These are phyloP conservation scores for Cotesia chilonis DNA, from an alignment of 1,140 invertebrate species.

Conservation along the genomic window DNA sequence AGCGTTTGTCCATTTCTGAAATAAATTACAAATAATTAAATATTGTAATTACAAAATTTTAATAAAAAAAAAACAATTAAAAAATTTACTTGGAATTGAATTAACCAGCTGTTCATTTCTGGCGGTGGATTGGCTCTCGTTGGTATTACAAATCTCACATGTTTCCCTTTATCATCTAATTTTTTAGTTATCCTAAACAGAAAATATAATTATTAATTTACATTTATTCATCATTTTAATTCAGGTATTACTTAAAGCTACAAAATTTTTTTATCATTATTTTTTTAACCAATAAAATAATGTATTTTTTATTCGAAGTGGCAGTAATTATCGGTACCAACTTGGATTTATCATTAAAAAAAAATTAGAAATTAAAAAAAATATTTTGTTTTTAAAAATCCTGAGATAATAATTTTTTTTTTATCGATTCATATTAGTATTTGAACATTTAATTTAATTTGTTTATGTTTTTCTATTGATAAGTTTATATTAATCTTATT, in stretches of 20 bases:
- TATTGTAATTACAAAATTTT: slow-evolving; percentile 43
- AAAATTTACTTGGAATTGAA: slow-evolving; percentile 75
- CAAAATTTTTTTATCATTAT: too few relatives aligned
- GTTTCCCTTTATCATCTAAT: slow-evolving; percentile 64
- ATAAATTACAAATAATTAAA: slow-evolving; percentile 38
- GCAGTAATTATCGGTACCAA: too few relatives aligned
- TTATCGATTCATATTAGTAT: too few relatives aligned
- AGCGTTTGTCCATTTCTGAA: slow-evolving; percentile 86
- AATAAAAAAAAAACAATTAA: slow-evolving; percentile 21
- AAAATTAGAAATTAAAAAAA: too few relatives aligned
- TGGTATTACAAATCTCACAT: slow-evolving; percentile 71
- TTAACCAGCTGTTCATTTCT: slow-evolving; percentile 79
- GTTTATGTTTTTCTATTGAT: too few relatives aligned
- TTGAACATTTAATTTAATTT: too few relatives aligned
- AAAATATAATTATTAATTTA: slow-evolving; percentile 18
- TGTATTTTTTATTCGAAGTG: not conserved
- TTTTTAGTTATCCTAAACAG: slow-evolving; percentile 53
- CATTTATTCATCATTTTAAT: slow-evolving; percentile 9
- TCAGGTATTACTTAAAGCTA: not conserved
- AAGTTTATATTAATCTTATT: too few relatives aligned
- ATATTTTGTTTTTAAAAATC: too few relatives aligned
- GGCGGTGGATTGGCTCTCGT: slow-evolving; percentile 83
- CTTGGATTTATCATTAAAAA: too few relatives aligned
- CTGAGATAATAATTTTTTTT: too few relatives aligned
- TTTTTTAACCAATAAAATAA: not conserved